Conservation (phyloP, 2,113 vertebrate species). For the Dascyllus trimaculatus region DNA sequence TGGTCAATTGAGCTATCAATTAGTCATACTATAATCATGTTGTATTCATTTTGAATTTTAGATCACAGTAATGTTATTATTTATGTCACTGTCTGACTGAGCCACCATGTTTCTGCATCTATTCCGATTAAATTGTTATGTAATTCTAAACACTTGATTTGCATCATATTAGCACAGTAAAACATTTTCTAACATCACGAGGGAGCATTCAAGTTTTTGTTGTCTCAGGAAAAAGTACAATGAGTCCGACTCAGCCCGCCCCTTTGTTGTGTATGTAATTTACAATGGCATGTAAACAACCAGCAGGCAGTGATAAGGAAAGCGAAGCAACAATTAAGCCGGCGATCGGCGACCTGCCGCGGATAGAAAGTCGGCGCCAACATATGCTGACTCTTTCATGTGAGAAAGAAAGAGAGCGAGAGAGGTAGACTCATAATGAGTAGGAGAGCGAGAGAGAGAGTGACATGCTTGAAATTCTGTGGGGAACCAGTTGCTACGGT, state of each 20-base stretch:
- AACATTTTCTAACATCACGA: not conserved
- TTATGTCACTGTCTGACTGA: too few species aligned
- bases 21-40: too few species aligned
- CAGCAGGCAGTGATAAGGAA: constrained; percentile 41
- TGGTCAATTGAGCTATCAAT: too few species aligned
- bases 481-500: constrained; percentile 87
- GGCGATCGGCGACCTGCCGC: constrained; percentile 25
- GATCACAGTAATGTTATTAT: too few species aligned
- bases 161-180: not conserved
- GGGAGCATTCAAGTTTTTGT: not conserved
- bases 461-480: constrained; percentile 84
- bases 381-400: constrained; percentile 64
- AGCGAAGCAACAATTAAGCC: constrained; percentile 48
- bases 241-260: not conserved
- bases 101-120: too few species aligned
- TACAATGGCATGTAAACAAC: constrained; percentile 50
- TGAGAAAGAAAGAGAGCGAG: constrained; percentile 32
- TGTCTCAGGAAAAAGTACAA: not conserved
- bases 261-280: constrained; percentile 3
- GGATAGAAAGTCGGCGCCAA: constrained; percentile 50
- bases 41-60: too few species aligned
- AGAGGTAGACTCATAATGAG: constrained; percentile 44
- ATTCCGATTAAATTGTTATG: too few species aligned
- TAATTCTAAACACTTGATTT: too few species aligned
- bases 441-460: constrained; percentile 58